These are phyloP conservation scores for Python bivittatus DNA, from an alignment of 2,113 vertebrate species.

Conservation along the genomic window DNA sequence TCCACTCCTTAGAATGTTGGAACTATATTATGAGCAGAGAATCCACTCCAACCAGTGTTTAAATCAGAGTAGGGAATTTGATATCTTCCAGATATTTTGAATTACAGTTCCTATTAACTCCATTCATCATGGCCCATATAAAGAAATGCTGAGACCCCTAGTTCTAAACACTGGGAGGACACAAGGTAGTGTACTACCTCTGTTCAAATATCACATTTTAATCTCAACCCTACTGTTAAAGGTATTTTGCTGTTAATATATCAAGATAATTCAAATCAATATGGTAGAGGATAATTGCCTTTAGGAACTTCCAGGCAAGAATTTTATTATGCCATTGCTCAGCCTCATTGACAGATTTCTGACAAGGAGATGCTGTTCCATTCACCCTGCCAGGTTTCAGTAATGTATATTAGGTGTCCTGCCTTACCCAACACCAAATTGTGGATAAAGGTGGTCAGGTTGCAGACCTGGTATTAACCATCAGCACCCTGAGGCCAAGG, in stretches of 20 bases:
- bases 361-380: neutral
- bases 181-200: neutral
- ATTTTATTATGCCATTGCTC: neutral
- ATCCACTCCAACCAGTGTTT: neutral
- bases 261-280: neutral
- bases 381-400: neutral
- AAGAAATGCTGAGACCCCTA: neutral
- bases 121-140: neutral
- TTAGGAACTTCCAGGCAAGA: neutral
- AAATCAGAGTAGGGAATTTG: neutral
- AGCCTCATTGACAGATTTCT: neutral
- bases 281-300: neutral
- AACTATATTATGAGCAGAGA: neutral
- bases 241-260: neutral
- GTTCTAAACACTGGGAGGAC: neutral
- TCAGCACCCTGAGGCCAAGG: neutral
- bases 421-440: neutral
- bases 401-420: neutral
- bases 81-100: neutral
- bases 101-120: neutral
- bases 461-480: neutral
- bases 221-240: neutral
- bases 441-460: neutral
- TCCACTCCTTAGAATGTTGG: neutral
- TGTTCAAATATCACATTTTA: neutral